Conservation (phyloP, 1,140 invertebrate genomes). For the Riptortus pedestris region DNA sequence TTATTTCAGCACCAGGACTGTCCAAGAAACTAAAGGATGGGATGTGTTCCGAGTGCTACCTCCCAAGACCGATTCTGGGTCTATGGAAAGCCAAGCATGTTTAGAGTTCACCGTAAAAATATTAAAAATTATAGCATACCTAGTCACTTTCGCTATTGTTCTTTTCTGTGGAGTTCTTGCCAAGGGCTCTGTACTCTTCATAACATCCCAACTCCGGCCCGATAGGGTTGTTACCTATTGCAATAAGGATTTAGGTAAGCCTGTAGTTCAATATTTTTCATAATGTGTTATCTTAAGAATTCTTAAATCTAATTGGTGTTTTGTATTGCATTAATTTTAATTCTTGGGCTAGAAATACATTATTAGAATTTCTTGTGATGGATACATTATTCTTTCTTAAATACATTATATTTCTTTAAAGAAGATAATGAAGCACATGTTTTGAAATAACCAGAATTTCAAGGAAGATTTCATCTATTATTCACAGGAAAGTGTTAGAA, state of each 20-base stretch:
- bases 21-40: constrained; percentile 87
- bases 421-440: no score
- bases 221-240: constrained; percentile 66
- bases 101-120: constrained; percentile 74
- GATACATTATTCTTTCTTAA: no score
- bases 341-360: no score
- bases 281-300: constrained; percentile 1
- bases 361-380: no score
- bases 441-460: no score
- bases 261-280: no score
- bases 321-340: background rate
- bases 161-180: constrained; percentile 69
- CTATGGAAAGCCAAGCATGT: constrained; percentile 76
- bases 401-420: no score
- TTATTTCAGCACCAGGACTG: constrained; percentile 59
- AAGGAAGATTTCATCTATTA: no score
- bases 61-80: constrained; percentile 74
- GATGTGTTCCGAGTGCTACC: constrained; percentile 87
- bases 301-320: background rate
- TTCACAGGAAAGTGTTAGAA: no score
- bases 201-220: constrained; percentile 76
- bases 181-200: constrained; percentile 77
- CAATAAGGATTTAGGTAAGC: constrained; percentile 68
- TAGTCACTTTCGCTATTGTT: constrained; percentile 74
- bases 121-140: constrained; percentile 73